Percentiles rank a stretch among this genome's conserved stretches.
Evolutionary conservation across 2,888 invertebrate species (phyloP).

Genomic region (Tineola bisselliella): DNA sequence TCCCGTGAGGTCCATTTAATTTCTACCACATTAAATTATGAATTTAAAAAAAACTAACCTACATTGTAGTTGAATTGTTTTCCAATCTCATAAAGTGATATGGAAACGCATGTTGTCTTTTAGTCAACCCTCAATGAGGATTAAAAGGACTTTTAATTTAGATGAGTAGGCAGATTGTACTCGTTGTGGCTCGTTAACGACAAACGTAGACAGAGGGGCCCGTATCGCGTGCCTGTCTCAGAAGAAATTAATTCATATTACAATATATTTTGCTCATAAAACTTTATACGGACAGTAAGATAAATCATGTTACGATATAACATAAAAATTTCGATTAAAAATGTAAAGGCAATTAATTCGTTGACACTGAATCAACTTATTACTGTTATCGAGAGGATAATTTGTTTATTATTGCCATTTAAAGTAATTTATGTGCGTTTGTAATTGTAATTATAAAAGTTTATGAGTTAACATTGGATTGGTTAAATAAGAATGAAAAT

Average conservation of each 20-base stretch:
- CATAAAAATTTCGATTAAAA: not conserved
- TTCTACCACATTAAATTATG: too few species aligned
- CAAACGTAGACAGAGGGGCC: slow-evolving; percentile 4
- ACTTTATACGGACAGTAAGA: not conserved
- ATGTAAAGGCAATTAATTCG: not conserved
- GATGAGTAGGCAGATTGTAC: slow-evolving; percentile 12
- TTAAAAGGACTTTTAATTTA: slow-evolving; percentile 9
- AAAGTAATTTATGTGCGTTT: not conserved
- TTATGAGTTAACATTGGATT: too few species aligned
- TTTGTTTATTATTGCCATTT: not conserved
- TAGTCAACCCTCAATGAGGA: not conserved
- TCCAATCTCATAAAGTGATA: too few species aligned
- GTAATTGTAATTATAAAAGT: not conserved
- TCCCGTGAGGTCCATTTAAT: too few species aligned
- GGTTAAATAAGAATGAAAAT: too few species aligned
- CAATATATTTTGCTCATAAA: not conserved
- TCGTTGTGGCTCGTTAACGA: not conserved
- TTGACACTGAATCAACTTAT: not conserved
- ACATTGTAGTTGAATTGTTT: too few species aligned
- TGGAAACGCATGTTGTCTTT: not conserved
- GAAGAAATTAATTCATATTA: not conserved
- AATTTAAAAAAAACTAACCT: too few species aligned
- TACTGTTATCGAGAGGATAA: not conserved
- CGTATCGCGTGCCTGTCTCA: not conserved
- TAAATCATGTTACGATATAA: not conserved